Conservation (phyloP, 1,140 invertebrate species). For the Whitmania pigra region DNA sequence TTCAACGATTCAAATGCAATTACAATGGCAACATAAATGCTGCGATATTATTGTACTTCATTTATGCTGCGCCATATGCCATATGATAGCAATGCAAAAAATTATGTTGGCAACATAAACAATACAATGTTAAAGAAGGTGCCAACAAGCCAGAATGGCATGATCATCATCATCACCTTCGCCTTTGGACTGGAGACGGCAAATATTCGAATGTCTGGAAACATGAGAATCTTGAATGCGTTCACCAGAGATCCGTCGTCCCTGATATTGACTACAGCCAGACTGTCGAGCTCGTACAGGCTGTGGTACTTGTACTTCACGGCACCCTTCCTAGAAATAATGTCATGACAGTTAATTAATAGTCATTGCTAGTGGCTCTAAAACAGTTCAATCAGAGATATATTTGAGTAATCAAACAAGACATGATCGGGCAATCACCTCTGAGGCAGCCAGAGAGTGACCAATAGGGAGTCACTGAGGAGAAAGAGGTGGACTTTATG, state of each 20-base stretch:
- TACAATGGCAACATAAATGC: not conserved
- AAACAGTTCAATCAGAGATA: conserved; percentile 7
- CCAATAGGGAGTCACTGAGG: conserved; percentile 70
- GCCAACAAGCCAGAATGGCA: not conserved
- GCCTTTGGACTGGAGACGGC: conserved; percentile 70
- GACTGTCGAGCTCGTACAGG: conserved; percentile 74
- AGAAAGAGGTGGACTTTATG: conserved; percentile 82
- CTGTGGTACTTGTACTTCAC: conserved; percentile 77
- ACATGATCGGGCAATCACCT: conserved; percentile 38
- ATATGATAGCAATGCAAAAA: too few relatives aligned
- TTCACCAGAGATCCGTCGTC: conserved; percentile 76
- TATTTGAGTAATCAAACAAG: not conserved
- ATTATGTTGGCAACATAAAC: not conserved
- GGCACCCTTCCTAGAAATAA: conserved; percentile 53
- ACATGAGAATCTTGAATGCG: conserved; percentile 83
- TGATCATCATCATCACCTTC: conserved; percentile 46
- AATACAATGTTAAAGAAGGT: not conserved
- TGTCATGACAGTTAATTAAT: not conserved
- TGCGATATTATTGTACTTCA: too few relatives aligned
- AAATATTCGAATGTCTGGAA: conserved; percentile 81
- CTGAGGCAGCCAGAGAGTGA: conserved; percentile 60
- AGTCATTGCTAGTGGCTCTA: not conserved
- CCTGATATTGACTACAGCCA: conserved; percentile 87
- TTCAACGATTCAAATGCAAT: not conserved
- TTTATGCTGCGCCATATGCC: too few relatives aligned